phyloP scores from a whole-genome alignment of 2,888 invertebrate species.

The Agriopis leucophaearia region DNA sequence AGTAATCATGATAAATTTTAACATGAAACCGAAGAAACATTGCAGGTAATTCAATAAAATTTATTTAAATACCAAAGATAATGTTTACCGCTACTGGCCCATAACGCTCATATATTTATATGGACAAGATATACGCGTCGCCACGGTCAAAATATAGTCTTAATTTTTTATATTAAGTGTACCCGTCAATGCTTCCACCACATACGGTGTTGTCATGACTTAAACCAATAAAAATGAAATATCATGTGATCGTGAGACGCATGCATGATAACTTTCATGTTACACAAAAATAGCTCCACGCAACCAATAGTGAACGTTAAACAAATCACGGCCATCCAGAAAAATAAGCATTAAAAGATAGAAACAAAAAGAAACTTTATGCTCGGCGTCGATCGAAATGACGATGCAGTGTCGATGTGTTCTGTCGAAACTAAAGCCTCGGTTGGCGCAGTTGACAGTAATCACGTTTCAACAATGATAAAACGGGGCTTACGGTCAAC shows the following conservation, averaged over 20 bases:
- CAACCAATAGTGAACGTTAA: constrained; percentile 59
- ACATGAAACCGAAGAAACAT: constrained; percentile 44
- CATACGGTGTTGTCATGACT: constrained; percentile 83
- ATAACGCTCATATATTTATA: constrained; percentile 62
- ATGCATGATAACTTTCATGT: constrained; percentile 72
- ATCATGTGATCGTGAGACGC: constrained; percentile 74
- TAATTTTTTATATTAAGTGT: constrained; percentile 75
- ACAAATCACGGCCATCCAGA: constrained; percentile 60
- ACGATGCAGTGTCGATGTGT: constrained; percentile 62
- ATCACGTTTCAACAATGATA: constrained; percentile 82
- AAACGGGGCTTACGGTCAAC: constrained; percentile 83
- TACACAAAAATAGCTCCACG: constrained; percentile 73
- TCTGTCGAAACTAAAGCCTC: constrained; percentile 64
- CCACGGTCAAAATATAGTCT: constrained; percentile 74
- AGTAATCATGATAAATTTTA: constrained; percentile 32
- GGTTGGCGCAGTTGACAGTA: constrained; percentile 78
- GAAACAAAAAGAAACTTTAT: constrained; percentile 30
- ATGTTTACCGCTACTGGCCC: constrained; percentile 64
- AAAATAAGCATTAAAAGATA: constrained; percentile 52
- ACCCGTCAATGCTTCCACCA: constrained; percentile 74
- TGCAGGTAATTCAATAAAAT: constrained; percentile 54
- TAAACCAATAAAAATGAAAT: constrained; percentile 82
- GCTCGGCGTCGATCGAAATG: constrained; percentile 43
- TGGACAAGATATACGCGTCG: constrained; percentile 62
- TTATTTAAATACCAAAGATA: constrained; percentile 54